phyloP scores from a whole-genome alignment of 1,140 invertebrate species.

The Brachionus calyciflorus region DNA sequence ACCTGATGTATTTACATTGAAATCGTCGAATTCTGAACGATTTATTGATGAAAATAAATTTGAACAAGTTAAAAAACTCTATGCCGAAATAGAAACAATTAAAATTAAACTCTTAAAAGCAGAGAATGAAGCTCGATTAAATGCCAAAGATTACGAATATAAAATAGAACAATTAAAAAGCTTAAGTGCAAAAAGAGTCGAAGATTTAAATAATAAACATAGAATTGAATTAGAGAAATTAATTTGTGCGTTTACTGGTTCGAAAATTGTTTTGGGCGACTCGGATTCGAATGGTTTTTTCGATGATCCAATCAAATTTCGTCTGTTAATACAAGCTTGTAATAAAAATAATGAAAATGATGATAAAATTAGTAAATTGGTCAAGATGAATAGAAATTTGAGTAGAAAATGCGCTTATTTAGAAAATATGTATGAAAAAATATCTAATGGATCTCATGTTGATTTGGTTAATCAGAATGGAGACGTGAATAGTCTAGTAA shows the following conservation, averaged over 20 bases:
- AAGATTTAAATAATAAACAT: slow-evolving; percentile 31
- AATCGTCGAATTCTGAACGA: not conserved
- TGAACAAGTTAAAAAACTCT: not conserved
- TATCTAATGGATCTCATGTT: not conserved
- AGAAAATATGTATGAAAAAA: not conserved
- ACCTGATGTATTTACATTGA: not conserved
- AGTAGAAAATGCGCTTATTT: not conserved
- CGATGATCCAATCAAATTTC: not conserved
- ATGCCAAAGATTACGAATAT: not conserved
- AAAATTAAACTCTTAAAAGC: not conserved
- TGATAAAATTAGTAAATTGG: not conserved
- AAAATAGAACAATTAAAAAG: not conserved
- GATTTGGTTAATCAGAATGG: not conserved
- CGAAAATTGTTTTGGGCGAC: not conserved
- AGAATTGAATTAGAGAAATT: not conserved
- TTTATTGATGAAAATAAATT: not conserved
- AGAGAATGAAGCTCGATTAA: not conserved
- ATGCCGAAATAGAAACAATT: not conserved
- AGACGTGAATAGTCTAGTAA: not conserved
- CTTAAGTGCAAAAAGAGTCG: not conserved
- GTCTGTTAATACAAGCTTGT: not conserved
- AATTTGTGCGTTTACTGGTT: not conserved
- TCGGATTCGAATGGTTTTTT: not conserved
- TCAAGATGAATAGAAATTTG: not conserved
- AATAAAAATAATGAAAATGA: not conserved